These are phyloP conservation scores for Onychomys torridus DNA, from an alignment of 2,797 vertebrate genomes.

Conservation along the genomic window DNA sequence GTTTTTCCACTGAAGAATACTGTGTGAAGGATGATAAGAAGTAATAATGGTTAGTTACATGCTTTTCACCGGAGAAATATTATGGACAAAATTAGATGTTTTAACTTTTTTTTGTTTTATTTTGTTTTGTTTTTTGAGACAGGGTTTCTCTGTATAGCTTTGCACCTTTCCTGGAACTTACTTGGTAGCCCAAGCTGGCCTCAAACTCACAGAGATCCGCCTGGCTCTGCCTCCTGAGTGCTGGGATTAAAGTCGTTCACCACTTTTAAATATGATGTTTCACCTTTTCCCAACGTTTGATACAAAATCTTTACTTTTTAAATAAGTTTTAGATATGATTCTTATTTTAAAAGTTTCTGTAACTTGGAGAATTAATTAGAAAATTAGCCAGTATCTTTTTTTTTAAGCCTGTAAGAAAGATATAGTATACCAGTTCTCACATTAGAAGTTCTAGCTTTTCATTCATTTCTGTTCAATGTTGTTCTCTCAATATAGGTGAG, in stretches of 20 bases:
- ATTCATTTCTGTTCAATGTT: slow-evolving; percentile 62
- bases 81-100: slow-evolving; percentile 78
- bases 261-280: slow-evolving; percentile 75
- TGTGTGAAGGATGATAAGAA: slow-evolving; percentile 74
- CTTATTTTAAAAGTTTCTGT: slow-evolving; percentile 71
- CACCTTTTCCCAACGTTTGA: slow-evolving; percentile 77
- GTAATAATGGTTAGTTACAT: slow-evolving; percentile 74
- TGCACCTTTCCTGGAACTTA: too few relatives aligned
- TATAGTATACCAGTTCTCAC: slow-evolving; percentile 51
- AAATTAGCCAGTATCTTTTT: slow-evolving; percentile 63
- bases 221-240: too few relatives aligned
- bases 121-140: too few relatives aligned
- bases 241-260: too few relatives aligned
- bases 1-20: slow-evolving; percentile 80
- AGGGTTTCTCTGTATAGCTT: too few relatives aligned
- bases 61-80: slow-evolving; percentile 76
- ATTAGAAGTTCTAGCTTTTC: slow-evolving; percentile 50
- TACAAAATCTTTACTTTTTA: slow-evolving; percentile 83
- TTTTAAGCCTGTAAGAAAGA: slow-evolving; percentile 37
- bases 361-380: slow-evolving; percentile 53
- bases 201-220: too few relatives aligned
- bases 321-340: slow-evolving; percentile 79
- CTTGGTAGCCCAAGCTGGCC: too few relatives aligned
- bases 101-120: too few relatives aligned
- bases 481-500: slow-evolving; percentile 64